Percentiles rank a stretch among this genome's conserved stretches.
phyloP scores from a whole-genome alignment of 2,797 vertebrate genomes.

The Sebastes oblongus region DNA sequence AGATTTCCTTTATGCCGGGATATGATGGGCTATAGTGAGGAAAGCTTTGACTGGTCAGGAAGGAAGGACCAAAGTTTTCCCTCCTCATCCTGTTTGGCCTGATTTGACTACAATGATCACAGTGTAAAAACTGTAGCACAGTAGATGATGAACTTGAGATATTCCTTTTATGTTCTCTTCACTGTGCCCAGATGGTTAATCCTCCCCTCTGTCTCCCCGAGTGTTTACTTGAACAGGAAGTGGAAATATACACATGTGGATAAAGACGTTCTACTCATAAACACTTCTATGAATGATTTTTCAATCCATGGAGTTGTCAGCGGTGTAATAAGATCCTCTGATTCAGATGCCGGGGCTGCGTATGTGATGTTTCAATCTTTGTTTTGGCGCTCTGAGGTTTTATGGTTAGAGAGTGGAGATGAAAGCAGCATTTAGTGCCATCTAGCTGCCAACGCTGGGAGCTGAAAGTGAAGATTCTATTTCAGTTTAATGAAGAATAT shows the following conservation, averaged over 20 bases:
- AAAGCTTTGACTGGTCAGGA: conserved; percentile 52
- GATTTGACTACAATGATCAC: conserved; percentile 2
- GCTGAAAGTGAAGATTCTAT: not conserved
- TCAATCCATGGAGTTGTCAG: not conserved
- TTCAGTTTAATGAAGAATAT: not conserved
- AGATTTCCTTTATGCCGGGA: conserved; percentile 64
- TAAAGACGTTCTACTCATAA: not conserved
- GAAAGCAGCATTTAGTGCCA: conserved; percentile 43
- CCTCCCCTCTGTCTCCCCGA: conserved; percentile 9
- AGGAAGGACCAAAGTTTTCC: conserved; percentile 62
- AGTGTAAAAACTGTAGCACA: not conserved
- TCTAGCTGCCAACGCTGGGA: conserved; percentile 47
- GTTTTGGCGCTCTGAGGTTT: not conserved
- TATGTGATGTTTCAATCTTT: not conserved
- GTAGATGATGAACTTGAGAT: not conserved
- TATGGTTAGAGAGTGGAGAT: not conserved
- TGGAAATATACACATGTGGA: conserved; percentile 34
- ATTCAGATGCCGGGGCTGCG: not conserved
- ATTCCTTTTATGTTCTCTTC: not conserved
- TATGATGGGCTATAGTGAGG: conserved; percentile 49
- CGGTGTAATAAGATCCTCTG: not conserved
- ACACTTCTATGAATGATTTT: not conserved
- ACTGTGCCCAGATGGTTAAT: not conserved
- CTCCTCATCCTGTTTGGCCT: conserved; percentile 73
- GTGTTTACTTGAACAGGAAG: conserved; percentile 57